Base-by-base conservation (phyloP, 2,113 vertebrate genomes). In the Chroicocephalus ridibundus region DNA sequence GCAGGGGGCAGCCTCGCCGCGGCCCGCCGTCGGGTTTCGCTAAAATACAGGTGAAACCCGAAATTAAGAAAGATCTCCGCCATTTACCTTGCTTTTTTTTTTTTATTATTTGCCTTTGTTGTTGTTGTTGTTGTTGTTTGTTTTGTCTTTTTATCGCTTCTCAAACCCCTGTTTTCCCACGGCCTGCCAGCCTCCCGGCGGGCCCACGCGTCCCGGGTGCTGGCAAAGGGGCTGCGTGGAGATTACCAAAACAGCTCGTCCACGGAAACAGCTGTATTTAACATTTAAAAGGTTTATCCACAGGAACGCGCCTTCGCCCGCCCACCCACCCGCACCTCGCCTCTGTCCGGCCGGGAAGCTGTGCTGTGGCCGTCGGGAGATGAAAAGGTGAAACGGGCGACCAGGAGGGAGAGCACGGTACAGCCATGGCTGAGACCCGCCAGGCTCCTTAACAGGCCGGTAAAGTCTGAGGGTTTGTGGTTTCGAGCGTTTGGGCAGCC, bases 161-260 rank as follows among this genome's bases (percentile, higher is more conserved):
- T 15, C 58, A 42, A 26, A 85, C 5, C 21, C 4, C 4, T 22
- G 6, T 34, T 38, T 47, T 10, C 27, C 52, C 64, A 25, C 3
- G 21, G 60, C 46, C 55, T 19, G 51, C n/a, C 52, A 15, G 38
- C 32, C 32, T 55, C 38, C 57, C 57, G 20, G 70, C 24, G 7
- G 24, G 31, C 11, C 32, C 26, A 13, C 26, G 5, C 0, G 3
- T 29, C 32, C 21, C 16, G 1, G 1, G 8, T 38, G 29, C 2
- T 9, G 75, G 32, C 44, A 26, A 60, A 47, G 46, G 49, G 22
- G 49, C 61, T 87, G 49, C 10, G 1, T 6, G 75, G 46, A 62
- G 54, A 11, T 27, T 6, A 57, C 26, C 3, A 4, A 32, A 68
- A 75, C 10, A 1, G 25, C 55, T 82, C 47, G 36, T 9, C 24